Percentiles rank a stretch among this genome's conserved stretches.
These are phyloP conservation scores for Frieseomelitta varia DNA, from an alignment of 1,140 invertebrate species.

Conservation along the genomic window DNA sequence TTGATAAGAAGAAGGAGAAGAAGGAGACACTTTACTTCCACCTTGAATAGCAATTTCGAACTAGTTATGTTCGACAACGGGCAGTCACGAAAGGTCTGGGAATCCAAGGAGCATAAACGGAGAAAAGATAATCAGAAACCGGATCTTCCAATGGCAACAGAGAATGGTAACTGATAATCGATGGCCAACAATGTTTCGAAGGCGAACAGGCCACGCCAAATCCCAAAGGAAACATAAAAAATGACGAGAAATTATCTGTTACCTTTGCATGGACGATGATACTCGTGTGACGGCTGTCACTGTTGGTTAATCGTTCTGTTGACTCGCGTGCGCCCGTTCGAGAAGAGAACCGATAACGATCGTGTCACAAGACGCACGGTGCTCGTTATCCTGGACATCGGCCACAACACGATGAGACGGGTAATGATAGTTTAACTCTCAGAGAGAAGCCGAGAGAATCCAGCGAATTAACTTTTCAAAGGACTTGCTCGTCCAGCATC, in stretches of 20 bases:
- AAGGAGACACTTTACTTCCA: not conserved
- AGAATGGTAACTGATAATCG: not conserved
- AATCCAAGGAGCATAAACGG: not conserved
- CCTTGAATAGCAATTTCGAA: not conserved
- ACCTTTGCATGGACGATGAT: not conserved
- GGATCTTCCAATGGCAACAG: not conserved
- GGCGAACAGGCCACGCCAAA: not conserved
- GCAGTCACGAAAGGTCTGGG: not conserved
- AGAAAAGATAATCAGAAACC: not conserved
- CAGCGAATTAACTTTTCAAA: constrained; percentile 23
- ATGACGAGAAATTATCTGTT: not conserved
- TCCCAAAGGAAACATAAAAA: not conserved
- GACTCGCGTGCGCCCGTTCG: not conserved
- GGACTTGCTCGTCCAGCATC: not conserved
- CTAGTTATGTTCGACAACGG: not conserved
- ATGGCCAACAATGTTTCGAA: not conserved
- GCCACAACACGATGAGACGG: not conserved
- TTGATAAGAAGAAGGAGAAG: not conserved
- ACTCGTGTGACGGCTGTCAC: constrained; percentile 4
- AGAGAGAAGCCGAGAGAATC: not conserved
- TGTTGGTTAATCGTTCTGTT: not conserved
- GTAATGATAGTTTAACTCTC: not conserved
- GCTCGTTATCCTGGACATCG: constrained; percentile 24
- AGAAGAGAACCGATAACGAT: constrained; percentile 6
- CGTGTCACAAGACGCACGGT: not conserved